Evolutionary conservation across 1,140 invertebrate genomes (phyloP).

Genomic region (Platorchestia sp.): DNA sequence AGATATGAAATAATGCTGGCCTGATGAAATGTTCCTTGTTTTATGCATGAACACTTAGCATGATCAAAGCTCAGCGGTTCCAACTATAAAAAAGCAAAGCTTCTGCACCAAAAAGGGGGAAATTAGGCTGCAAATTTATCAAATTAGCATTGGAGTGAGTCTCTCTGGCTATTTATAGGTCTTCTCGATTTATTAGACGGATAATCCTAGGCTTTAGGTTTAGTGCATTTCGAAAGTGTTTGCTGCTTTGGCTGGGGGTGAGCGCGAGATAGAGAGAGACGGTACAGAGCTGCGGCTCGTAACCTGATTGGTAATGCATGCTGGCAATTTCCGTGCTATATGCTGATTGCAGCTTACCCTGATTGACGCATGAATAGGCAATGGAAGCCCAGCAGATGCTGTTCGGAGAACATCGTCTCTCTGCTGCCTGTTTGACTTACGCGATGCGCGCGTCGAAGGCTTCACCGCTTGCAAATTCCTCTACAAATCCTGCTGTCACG

Average conservation of each 20-base stretch:
- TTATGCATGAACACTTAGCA: constrained; percentile 25
- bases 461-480: constrained; percentile 5
- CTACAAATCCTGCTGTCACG: constrained; percentile 29
- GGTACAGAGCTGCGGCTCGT: constrained; percentile 7
- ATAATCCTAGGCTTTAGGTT: background rate
- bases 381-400: constrained; percentile 37
- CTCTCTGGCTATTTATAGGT: background rate
- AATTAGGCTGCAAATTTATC: background rate
- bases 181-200: background rate
- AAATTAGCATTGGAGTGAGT: constrained; percentile 11
- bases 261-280: constrained; percentile 9
- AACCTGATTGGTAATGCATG: constrained; percentile 52
- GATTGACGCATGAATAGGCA: constrained; percentile 54
- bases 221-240: constrained; percentile 21
- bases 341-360: constrained; percentile 55
- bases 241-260: background rate
- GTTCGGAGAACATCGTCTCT: constrained; percentile 22
- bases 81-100: background rate
- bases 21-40: background rate
- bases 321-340: constrained; percentile 50
- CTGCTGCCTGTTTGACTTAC: constrained; percentile 38
- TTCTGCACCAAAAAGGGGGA: background rate
- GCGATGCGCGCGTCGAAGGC: background rate
- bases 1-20: background rate
- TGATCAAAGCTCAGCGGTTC: background rate